phyloP scores from a whole-genome alignment of 2,797 vertebrate genomes.

The Dryobates pubescens region DNA sequence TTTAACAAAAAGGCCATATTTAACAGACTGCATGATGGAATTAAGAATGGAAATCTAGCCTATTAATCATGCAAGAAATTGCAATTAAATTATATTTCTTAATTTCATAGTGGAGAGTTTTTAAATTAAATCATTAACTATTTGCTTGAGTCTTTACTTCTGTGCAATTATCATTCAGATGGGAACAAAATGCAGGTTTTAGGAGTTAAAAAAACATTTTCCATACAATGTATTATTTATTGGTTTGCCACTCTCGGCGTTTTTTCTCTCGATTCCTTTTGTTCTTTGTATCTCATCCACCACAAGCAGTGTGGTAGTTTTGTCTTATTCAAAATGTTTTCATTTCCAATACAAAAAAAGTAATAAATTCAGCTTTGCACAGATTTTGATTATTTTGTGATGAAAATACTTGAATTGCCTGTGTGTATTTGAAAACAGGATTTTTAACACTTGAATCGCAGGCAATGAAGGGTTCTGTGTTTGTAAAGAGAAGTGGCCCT shows the following conservation, averaged over 20 bases:
- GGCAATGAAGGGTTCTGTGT: not conserved
- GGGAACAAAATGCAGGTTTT: not conserved
- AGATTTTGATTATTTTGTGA: not conserved
- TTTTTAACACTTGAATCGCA: not conserved
- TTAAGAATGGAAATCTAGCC: conserved; percentile 71
- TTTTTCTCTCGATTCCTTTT: not conserved
- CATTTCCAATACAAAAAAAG: not conserved
- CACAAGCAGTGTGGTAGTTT: not conserved
- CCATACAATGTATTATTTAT: not conserved
- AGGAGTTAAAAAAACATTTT: not conserved
- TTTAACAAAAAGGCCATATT: conserved; percentile 71
- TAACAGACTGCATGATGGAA: conserved; percentile 68
- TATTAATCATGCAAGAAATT: conserved; percentile 76
- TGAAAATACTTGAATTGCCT: not conserved
- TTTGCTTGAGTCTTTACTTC: conserved; percentile 20
- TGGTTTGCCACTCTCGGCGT: not conserved
- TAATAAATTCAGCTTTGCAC: not conserved
- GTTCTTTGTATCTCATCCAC: not conserved
- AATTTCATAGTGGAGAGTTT: conserved; percentile 60
- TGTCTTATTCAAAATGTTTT: not conserved
- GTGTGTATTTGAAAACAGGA: not conserved
- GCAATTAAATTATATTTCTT: conserved; percentile 70
- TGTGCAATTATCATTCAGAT: not conserved
- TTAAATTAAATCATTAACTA: conserved; percentile 64
- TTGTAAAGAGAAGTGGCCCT: not conserved